Conservation (phyloP, 1,140 invertebrate genomes). For the Dreissena rostriformis region DNA sequence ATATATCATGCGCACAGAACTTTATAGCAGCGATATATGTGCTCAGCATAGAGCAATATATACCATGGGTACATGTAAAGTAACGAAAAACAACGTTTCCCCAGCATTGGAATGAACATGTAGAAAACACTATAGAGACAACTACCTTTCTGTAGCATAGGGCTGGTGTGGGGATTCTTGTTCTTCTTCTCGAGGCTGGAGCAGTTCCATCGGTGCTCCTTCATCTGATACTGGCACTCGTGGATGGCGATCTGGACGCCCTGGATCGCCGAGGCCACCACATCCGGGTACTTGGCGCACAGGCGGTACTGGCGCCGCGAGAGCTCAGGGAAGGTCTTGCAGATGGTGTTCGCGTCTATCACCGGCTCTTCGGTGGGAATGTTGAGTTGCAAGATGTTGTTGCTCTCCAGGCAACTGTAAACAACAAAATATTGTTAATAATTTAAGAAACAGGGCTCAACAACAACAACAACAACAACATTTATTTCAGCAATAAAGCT, state of each 20-base stretch:
- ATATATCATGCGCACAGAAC: too few species aligned
- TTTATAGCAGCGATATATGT: too few species aligned
- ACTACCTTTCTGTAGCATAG: slow-evolving; percentile 88
- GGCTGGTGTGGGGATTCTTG: slow-evolving; percentile 88
- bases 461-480: background rate
- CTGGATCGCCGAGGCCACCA: slow-evolving; percentile 93
- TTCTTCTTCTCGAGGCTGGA: slow-evolving; percentile 84
- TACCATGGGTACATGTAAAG: too few species aligned
- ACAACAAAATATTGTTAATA: background rate
- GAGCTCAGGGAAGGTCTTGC: slow-evolving; percentile 86
- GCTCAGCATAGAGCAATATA: too few species aligned
- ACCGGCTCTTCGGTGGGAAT: slow-evolving; percentile 74
- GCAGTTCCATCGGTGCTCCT: slow-evolving; percentile 79
- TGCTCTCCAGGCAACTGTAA: slow-evolving; percentile 69
- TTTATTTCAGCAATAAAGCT: too few species aligned
- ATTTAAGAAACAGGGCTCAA: background rate
- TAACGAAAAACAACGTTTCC: too few species aligned
- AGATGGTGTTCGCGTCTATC: slow-evolving; percentile 77
- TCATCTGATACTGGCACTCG: slow-evolving; percentile 82
- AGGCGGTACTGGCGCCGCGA: slow-evolving; percentile 90
- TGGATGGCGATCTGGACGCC: slow-evolving; percentile 91
- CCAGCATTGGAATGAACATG: too few species aligned
- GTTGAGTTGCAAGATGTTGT: slow-evolving; percentile 76
- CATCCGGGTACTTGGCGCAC: slow-evolving; percentile 91
- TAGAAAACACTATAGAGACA: background rate